A percentile compares a stretch with the other conserved stretches of the same genome.
These are phyloP conservation scores for Coregonus suidteri DNA, from an alignment of 2,797 vertebrate genomes.

Conservation along the genomic window DNA sequence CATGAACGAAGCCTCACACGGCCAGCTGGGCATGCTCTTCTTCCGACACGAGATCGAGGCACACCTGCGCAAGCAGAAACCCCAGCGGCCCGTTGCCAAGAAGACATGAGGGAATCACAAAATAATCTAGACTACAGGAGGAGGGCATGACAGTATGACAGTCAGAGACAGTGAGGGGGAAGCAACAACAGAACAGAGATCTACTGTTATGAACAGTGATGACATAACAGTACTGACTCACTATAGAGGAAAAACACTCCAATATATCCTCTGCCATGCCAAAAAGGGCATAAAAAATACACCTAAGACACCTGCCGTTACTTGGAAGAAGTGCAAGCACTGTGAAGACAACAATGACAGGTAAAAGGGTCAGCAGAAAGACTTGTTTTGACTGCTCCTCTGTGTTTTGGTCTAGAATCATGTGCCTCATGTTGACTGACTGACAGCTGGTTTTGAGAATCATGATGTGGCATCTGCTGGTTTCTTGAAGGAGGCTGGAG, in stretches of 20 bases:
- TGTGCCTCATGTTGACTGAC: background rate
- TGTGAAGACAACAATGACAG: background rate
- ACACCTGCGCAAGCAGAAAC: conserved; percentile 88
- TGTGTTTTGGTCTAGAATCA: background rate
- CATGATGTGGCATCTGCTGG: background rate
- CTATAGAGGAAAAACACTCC: background rate
- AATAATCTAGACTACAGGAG: background rate
- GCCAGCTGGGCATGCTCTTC: conserved; percentile 95
- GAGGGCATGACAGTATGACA: background rate
- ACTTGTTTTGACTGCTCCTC: too few relatives aligned
- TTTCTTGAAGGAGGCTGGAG: background rate
- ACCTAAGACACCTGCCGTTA: background rate
- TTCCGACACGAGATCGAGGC: conserved; percentile 93
- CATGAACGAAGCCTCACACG: conserved; percentile 97
- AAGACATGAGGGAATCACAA: conserved; percentile 75
- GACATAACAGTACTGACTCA: background rate
- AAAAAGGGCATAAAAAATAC: background rate
- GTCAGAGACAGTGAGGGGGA: background rate
- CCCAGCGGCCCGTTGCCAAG: conserved; percentile 65
- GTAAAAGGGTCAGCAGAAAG: background rate
- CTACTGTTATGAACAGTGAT: background rate
- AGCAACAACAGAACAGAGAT: background rate
- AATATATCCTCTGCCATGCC: too few relatives aligned
- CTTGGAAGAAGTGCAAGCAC: too few relatives aligned
- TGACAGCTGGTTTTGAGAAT: background rate